phyloP scores from a whole-genome alignment of 2,888 invertebrate species.

The Laspeyria flexula region DNA sequence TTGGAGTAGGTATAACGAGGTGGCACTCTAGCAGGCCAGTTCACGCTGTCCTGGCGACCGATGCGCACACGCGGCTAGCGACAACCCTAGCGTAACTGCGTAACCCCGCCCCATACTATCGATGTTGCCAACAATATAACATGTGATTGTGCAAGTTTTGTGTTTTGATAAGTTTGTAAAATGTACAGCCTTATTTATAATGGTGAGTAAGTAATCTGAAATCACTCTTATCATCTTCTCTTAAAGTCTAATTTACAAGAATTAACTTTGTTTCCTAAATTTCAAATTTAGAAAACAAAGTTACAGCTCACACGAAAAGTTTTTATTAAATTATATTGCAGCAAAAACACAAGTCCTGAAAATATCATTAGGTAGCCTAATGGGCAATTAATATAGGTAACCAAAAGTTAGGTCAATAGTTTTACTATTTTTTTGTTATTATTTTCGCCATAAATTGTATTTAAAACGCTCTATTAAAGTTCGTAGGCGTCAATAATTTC shows the following conservation, averaged over 20 bases:
- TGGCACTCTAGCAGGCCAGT: slow-evolving; percentile 67
- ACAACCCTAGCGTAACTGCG: slow-evolving; percentile 49
- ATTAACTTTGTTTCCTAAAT: no score
- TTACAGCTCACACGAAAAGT: not conserved
- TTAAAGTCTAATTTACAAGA: not conserved
- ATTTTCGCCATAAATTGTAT: not conserved
- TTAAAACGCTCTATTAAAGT: not conserved
- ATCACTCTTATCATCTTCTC: not conserved
- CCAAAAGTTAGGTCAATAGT: no score
- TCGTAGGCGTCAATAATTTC: not conserved
- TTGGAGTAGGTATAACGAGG: slow-evolving; percentile 77
- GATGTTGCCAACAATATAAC: slow-evolving; percentile 41
- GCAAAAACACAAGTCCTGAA: no score
- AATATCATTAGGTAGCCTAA: no score
- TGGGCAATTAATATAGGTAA: no score
- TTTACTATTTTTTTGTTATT: not conserved
- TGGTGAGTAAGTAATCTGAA: slow-evolving; percentile 36
- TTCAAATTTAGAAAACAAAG: no score
- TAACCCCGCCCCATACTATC: slow-evolving; percentile 41
- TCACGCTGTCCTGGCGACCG: slow-evolving; percentile 74
- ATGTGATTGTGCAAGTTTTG: slow-evolving; percentile 44
- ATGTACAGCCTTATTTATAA: slow-evolving; percentile 22
- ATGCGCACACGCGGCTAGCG: slow-evolving; percentile 65
- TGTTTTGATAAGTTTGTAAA: slow-evolving; percentile 32
- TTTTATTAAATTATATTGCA: not conserved